Percentiles rank a stretch among this genome's conserved stretches.
These are phyloP conservation scores for Triplophysa dalaica DNA, from an alignment of 2,113 vertebrate genomes.

Conservation along the genomic window DNA sequence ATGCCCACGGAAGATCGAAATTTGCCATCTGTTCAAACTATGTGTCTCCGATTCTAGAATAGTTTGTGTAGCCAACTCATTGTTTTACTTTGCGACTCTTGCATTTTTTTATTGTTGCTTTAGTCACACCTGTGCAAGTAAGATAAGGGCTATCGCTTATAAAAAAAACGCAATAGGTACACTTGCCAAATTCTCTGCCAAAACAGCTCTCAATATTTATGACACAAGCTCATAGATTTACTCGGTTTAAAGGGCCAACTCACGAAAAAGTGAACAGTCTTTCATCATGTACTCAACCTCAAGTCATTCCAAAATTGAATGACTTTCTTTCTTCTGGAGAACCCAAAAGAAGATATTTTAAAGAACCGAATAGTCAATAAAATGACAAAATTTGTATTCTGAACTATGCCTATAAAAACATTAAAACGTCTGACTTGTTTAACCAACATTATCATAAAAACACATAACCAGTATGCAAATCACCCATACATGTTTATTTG, in stretches of 20 bases:
- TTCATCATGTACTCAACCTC: too few species aligned
- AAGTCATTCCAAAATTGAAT: too few species aligned
- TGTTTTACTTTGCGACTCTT: constrained; percentile 44
- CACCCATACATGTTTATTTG: too few species aligned
- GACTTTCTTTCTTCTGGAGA: too few species aligned
- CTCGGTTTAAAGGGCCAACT: too few species aligned
- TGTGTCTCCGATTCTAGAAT: constrained; percentile 31
- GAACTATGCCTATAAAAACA: neutral
- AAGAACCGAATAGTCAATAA: too few species aligned
- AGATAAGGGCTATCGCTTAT: constrained; percentile 14
- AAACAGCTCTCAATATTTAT: too few species aligned
- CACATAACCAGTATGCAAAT: neutral
- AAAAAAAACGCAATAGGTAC: too few species aligned
- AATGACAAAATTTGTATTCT: neutral
- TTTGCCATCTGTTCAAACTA: constrained; percentile 42
- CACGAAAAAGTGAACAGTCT: too few species aligned
- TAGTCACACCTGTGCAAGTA: constrained; percentile 45
- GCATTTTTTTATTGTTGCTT: constrained; percentile 2
- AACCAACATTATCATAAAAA: neutral
- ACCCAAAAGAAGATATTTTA: too few species aligned
- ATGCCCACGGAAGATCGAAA: constrained; percentile 42
- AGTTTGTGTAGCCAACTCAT: constrained; percentile 25
- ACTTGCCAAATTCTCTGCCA: too few species aligned
- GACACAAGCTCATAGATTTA: too few species aligned
- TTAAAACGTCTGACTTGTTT: neutral